Percentiles rank a stretch among this genome's conserved stretches.
These are phyloP conservation scores for Octodon degus DNA, from an alignment of 2,113 vertebrate species.

Conservation along the genomic window DNA sequence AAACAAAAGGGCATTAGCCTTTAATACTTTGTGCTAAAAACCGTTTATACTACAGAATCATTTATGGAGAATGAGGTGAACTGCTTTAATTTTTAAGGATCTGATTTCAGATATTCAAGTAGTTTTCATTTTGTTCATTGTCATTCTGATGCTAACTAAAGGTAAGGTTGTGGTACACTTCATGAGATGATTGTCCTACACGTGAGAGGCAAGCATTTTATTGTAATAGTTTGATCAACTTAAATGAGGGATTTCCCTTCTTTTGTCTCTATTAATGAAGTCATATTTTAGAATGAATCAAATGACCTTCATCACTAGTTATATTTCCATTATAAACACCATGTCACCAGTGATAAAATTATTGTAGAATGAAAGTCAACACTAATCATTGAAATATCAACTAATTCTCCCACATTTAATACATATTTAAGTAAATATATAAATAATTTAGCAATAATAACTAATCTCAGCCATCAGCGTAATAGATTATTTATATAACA, in stretches of 20 bases:
- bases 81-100: neutral
- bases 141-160: neutral
- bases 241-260: neutral
- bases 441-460: neutral
- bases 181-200: neutral
- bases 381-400: neutral
- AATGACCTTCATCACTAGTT: neutral
- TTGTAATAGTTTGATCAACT: neutral
- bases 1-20: neutral
- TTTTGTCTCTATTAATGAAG: neutral
- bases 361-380: constrained; percentile 5
- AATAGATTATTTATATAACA: neutral
- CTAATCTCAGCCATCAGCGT: neutral
- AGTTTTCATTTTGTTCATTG: neutral
- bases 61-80: neutral
- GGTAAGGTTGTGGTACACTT: neutral
- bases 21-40: neutral
- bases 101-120: neutral
- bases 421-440: neutral
- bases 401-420: neutral
- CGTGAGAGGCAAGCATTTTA: neutral
- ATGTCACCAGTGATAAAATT: neutral
- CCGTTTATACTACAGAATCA: neutral
- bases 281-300: neutral
- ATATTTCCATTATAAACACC: neutral